Percentiles rank a stretch among this genome's conserved stretches.
These are phyloP conservation scores for Smutsia gigantea DNA, from an alignment of 2,797 vertebrate genomes.

Conservation along the genomic window DNA sequence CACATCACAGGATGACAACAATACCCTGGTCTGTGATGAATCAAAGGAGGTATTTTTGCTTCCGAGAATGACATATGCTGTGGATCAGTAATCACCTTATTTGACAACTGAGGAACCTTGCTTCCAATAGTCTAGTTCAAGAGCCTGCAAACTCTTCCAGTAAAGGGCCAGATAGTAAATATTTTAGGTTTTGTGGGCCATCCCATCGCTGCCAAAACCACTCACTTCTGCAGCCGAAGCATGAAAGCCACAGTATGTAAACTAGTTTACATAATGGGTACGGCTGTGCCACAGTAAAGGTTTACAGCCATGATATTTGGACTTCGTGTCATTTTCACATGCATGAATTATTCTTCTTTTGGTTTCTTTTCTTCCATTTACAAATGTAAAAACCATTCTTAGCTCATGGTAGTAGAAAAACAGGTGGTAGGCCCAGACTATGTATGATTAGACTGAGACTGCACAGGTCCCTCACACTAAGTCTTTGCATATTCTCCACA, in stretches of 20 bases:
- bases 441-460: background rate
- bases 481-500: background rate
- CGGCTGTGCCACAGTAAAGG: background rate
- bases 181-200: background rate
- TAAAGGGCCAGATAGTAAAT: background rate
- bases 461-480: background rate
- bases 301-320: background rate
- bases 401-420: background rate
- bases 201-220: background rate
- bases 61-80: background rate
- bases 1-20: background rate
- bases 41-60: conserved; percentile 34
- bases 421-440: background rate
- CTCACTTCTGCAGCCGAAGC: no score
- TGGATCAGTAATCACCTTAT: background rate
- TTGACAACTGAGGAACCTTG: background rate
- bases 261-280: no score
- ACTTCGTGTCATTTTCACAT: background rate
- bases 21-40: background rate
- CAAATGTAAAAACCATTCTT: background rate
- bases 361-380: background rate
- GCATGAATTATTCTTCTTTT: background rate
- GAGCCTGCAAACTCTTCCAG: background rate
- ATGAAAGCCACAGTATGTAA: fast-evolving
- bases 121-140: background rate